These are phyloP conservation scores for Cryptus viduatorius DNA, from an alignment of 2,888 invertebrate genomes.

Conservation along the genomic window DNA sequence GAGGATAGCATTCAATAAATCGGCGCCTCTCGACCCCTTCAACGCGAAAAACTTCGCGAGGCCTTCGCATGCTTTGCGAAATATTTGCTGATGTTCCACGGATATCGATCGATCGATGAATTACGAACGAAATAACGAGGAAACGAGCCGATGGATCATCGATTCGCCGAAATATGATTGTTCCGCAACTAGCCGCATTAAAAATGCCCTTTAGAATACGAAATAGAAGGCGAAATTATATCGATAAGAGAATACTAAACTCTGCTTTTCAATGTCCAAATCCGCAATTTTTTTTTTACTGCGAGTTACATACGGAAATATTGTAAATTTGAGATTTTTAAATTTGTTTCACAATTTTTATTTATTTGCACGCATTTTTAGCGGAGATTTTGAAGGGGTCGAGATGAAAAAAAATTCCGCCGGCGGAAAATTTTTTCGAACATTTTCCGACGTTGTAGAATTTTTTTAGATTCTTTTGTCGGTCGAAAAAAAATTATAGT, in stretches of 20 bases:
- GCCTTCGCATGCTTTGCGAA: background rate
- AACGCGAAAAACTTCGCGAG: background rate
- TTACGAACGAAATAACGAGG: too few relatives aligned
- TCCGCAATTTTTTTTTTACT: background rate
- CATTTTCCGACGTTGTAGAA: too few relatives aligned
- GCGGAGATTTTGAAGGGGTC: too few relatives aligned
- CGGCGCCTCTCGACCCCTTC: too few relatives aligned
- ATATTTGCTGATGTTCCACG: background rate
- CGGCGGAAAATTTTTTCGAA: too few relatives aligned
- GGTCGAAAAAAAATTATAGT: too few relatives aligned
- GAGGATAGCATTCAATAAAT: slow-evolving; percentile 79
- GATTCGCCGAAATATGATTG: too few relatives aligned
- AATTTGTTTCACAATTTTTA: background rate
- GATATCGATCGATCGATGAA: background rate
- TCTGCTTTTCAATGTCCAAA: slow-evolving; percentile 33
- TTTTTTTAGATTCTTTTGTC: too few relatives aligned
- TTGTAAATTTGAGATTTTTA: background rate
- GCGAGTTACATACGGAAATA: background rate
- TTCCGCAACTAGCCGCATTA: too few relatives aligned
- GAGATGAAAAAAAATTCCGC: too few relatives aligned
- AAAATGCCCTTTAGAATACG: background rate
- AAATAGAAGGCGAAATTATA: slow-evolving; percentile 17
- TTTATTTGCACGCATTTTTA: background rate
- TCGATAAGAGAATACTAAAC: slow-evolving; percentile 28
- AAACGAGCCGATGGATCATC: too few relatives aligned